Percentiles rank a stretch among this genome's conserved stretches.
These are phyloP conservation scores for Melieria picta DNA, from an alignment of 2,888 invertebrate genomes.

Conservation along the genomic window DNA sequence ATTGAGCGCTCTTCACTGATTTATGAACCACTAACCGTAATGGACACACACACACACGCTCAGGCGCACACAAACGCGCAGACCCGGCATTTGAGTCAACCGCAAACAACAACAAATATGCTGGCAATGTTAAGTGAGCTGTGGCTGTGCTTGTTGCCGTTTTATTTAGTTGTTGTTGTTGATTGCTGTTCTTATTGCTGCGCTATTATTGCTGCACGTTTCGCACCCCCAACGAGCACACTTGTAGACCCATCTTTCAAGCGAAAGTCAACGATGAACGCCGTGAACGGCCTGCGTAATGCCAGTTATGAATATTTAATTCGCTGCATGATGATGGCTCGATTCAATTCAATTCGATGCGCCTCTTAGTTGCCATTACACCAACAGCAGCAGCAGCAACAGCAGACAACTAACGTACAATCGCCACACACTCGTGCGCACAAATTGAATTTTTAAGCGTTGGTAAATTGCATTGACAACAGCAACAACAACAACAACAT, in stretches of 20 bases:
- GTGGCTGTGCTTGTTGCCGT: slow-evolving; percentile 1
- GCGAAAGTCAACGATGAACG: too few relatives aligned
- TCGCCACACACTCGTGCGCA: slow-evolving; percentile 24
- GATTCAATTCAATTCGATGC: slow-evolving; percentile 44
- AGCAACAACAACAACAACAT: background rate
- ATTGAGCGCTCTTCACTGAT: slow-evolving; percentile 27
- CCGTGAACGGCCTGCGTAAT: slow-evolving; percentile 34
- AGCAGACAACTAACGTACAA: background rate
- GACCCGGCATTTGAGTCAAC: background rate
- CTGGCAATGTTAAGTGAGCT: slow-evolving; percentile 11
- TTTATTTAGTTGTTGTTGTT: background rate
- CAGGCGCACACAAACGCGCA: too few relatives aligned
- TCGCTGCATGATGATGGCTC: slow-evolving; percentile 18
- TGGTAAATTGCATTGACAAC: slow-evolving; percentile 28
- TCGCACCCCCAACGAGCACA: slow-evolving; percentile 11
- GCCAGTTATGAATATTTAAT: slow-evolving; percentile 61
- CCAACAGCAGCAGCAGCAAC: background rate
- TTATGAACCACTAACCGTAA: slow-evolving; percentile 18
- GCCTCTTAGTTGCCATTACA: slow-evolving; percentile 42
- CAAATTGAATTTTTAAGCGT: slow-evolving; percentile 46
- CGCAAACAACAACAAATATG: background rate
- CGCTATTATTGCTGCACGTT: slow-evolving; percentile 18
- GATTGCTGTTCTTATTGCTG: too few relatives aligned
- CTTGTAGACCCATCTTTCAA: too few relatives aligned
- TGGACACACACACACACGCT: too few relatives aligned